Base-by-base conservation (phyloP, 2,113 vertebrate species). In the Chaetops frenatus region DNA sequence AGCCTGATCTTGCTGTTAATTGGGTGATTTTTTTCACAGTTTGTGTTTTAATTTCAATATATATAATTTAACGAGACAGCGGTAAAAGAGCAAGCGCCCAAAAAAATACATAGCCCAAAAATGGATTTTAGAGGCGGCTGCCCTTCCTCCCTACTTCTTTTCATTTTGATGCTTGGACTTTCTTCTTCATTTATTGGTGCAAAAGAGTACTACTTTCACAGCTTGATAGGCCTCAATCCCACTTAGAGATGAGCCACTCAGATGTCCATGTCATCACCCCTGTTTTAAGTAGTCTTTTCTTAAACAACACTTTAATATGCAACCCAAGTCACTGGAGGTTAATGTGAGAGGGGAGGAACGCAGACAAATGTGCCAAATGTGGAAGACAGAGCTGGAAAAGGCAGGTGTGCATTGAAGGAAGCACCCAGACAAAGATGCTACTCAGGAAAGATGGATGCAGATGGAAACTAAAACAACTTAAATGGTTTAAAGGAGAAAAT, bases 1-100 rank as follows among this genome's bases (percentile, higher is more conserved):
- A 35, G 25, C 35, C 66, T 73, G 27, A 48, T 78, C 48, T 62
- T 60, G 12, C 17, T 4, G 2, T 74, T 86, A 76, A 35, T 38
- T 64, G 12, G 27, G 48, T 50, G 22, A 2, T 15, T 48, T 15
- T 48, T 54, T 19, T 36, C 42, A 25, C 4, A 38, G 12, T 25
- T 67, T 25, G 7, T 20, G 29, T 86, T 81, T 81, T 81, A 67
- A 56, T 88, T 78, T 92, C 44, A 67, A 19, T 57, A 25, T 44
- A 23, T 60, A n/a, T n/a, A n/a, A n/a, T 50, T 61, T 9, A 1
- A 45, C 0, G 1, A 60, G 31, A 74, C 4, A 15, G 16, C 1
- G 0, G 33, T 84, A 47, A 64, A 81, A 90, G 65, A 76, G 36
- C 28, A 45, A 60, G 11, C 5, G 16, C 5, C 4, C 45, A 81